Base-by-base conservation (phyloP, 2,113 vertebrate genomes). In the Lycaon pictus region DNA sequence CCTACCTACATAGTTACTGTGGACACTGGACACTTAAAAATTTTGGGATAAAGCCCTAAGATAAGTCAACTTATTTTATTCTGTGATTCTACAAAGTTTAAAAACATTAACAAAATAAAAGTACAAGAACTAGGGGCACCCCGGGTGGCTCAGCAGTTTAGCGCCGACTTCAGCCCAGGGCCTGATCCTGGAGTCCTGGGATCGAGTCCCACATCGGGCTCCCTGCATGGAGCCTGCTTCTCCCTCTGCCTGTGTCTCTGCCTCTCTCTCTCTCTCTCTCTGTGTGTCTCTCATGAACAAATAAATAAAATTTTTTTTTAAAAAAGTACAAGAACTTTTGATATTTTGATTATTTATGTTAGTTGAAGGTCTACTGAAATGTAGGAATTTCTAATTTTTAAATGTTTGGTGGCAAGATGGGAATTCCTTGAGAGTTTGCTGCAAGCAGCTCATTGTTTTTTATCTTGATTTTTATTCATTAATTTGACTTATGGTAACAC, bases 1-100 rank as follows among this genome's bases (percentile, higher is more conserved):
- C 35, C 43, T 0, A 2, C 25, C 3, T 27, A 8, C 0, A 0
- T 17, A 19, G 7, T 19, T 58, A 3, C 29, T 25, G 27, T 5
- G 37, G 53, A 32, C 17, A 1, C 0, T 5, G 72, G 81, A 17
- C 6, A 2, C 67, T 43, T 27, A 6, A 1, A 17, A 37, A 17
- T 3, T 32, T 90, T 35, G 27, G 48, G 60, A 43, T 53, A 0
- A 74, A 60, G 79, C 19, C 19, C 22, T 10, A 67, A 74, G 53
- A 17, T 22, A 22, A 2, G 62, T 81, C 90, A 20, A 3, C 8
- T 22, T 29, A 5, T 58, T 65, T 65, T 35, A n/a, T 9, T 62
- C 37, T 80, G 95, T 63, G 58, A 48, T 65, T 37, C 48, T 82
- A 20, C 25, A 58, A 56, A 11, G 35, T 25, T 85, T 10, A 25